Evolutionary conservation across 2,888 invertebrate species (phyloP).

Genomic region (Selenia dentaria): DNA sequence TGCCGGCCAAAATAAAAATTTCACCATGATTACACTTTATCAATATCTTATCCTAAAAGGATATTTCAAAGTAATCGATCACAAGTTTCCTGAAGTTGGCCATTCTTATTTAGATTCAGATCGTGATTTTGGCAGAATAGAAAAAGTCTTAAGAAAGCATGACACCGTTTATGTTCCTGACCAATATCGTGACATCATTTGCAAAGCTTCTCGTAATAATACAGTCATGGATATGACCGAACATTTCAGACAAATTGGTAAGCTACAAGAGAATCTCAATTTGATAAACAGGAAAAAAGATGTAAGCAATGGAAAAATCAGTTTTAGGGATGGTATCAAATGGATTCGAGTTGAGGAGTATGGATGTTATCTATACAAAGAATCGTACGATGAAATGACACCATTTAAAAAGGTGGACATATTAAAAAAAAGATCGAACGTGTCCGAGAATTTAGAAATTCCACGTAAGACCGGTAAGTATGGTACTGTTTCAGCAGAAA

Average conservation of each 20-base stretch:
- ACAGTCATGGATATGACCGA: too few relatives aligned
- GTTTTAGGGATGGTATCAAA: neutral
- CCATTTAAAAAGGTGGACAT: neutral
- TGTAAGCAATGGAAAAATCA: neutral
- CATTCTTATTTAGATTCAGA: slow-evolving; percentile 48
- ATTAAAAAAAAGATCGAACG: slow-evolving; percentile 3
- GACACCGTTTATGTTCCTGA: slow-evolving; percentile 28
- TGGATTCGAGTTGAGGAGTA: slow-evolving; percentile 3
- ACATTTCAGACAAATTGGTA: slow-evolving; percentile 3
- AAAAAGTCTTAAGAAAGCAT: slow-evolving; percentile 43
- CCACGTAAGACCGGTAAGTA: too few relatives aligned
- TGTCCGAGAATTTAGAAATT: neutral
- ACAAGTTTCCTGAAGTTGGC: slow-evolving; percentile 50
- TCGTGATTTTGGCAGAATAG: slow-evolving; percentile 46
- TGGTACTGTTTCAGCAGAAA: too few relatives aligned
- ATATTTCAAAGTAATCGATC: slow-evolving; percentile 40
- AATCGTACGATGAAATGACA: too few relatives aligned
- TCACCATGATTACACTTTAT: slow-evolving; percentile 22
- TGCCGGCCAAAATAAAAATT: slow-evolving; percentile 33
- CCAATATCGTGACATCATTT: too few relatives aligned
- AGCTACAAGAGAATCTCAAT: slow-evolving; percentile 21
- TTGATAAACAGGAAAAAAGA: slow-evolving; percentile 24
- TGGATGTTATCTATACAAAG: neutral
- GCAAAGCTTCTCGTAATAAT: slow-evolving; percentile 1
- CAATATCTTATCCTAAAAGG: slow-evolving; percentile 33